phyloP scores from a whole-genome alignment of 2,797 vertebrate species.

The Limosa lapponica region DNA sequence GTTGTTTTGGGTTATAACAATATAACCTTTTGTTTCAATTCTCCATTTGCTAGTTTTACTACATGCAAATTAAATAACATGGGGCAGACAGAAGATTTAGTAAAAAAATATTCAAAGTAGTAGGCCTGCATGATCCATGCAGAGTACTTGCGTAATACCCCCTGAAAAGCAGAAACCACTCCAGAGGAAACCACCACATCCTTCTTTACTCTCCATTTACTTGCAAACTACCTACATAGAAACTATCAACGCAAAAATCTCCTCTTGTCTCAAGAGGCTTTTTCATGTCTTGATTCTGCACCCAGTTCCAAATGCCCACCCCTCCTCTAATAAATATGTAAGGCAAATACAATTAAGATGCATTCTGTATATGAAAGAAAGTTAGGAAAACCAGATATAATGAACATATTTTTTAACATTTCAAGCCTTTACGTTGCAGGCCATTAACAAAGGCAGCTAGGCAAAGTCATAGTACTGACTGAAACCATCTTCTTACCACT shows the following conservation, averaged over 20 bases:
- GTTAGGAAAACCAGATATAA: background rate
- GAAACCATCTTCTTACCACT: background rate
- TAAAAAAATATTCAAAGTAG: background rate
- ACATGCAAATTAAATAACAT: background rate
- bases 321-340: background rate
- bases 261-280: background rate
- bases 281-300: background rate
- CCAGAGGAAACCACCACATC: background rate
- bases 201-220: background rate
- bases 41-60: background rate
- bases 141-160: background rate
- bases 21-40: background rate
- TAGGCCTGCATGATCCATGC: background rate
- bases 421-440: background rate
- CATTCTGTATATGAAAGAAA: background rate
- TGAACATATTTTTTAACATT: background rate
- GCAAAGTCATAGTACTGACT: background rate
- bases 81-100: background rate
- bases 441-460: background rate
- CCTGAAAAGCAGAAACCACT: background rate
- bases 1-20: background rate
- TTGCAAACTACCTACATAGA: background rate
- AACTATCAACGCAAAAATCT: background rate
- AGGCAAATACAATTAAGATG: background rate
- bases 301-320: background rate